Conservation (phyloP, 2,113 vertebrate genomes). For the Bos indicus region DNA sequence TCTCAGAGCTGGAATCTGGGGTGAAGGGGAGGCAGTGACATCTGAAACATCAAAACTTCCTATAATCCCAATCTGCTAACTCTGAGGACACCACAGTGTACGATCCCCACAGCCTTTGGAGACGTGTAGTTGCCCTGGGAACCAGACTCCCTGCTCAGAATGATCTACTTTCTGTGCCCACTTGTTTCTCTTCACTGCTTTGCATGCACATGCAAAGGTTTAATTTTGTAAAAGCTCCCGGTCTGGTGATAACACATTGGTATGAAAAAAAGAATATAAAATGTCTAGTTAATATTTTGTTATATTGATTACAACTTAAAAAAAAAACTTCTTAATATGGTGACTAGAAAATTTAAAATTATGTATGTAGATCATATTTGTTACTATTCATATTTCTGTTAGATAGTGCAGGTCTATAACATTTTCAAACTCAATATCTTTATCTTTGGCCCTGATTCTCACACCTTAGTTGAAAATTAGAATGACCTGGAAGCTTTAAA, state of each 20-base stretch:
- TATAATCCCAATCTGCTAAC: not conserved
- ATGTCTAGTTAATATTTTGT: not conserved
- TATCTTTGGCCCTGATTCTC: not conserved
- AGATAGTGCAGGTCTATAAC: not conserved
- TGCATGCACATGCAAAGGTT: not conserved
- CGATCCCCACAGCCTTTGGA: not conserved
- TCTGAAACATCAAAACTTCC: not conserved
- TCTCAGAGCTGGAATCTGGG: not conserved
- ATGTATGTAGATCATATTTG: not conserved
- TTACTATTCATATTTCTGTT: not conserved
- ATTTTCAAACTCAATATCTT: not conserved
- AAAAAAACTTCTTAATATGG: not conserved
- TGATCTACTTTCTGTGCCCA: not conserved
- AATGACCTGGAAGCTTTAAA: not conserved
- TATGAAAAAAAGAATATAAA: not conserved
- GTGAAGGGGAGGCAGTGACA: not conserved
- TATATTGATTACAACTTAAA: not conserved
- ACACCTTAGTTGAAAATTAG: not conserved
- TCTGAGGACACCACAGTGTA: not conserved
- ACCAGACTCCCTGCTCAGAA: not conserved
- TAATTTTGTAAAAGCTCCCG: not conserved
- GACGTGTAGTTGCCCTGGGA: not conserved
- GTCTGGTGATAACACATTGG: not conserved
- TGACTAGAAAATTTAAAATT: not conserved
- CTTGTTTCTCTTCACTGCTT: not conserved